A percentile compares a stretch with the other conserved stretches of the same genome.
These are phyloP conservation scores for Chromobotia macracanthus DNA, from an alignment of 2,797 vertebrate species.

Conservation along the genomic window DNA sequence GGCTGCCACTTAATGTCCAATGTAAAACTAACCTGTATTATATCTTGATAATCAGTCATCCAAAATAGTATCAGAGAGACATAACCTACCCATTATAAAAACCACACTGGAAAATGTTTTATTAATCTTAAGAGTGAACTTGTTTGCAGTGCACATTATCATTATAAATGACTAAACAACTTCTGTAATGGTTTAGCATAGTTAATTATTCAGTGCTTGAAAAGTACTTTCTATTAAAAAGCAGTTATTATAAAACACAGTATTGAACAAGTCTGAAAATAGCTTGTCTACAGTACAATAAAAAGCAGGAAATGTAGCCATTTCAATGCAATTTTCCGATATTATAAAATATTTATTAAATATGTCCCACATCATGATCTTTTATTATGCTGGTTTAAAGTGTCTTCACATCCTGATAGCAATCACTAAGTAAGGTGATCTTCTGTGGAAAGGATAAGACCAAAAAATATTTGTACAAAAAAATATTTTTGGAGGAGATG, in stretches of 20 bases:
- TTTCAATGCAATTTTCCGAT: no score
- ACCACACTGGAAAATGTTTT: neutral
- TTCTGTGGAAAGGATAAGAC: no score
- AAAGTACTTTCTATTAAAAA: slow-evolving; percentile 5
- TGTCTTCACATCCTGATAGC: no score
- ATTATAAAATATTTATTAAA: no score
- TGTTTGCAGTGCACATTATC: slow-evolving; percentile 4
- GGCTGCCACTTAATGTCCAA: no score
- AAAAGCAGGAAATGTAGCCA: no score
- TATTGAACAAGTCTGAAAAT: neutral
- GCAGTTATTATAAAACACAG: slow-evolving; percentile 6
- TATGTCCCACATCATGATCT: no score
- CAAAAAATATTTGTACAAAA: no score
- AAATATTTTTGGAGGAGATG: no score
- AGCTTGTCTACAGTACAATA: neutral
- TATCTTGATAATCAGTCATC: slow-evolving; percentile 3
- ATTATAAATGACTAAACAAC: slow-evolving; percentile 9
- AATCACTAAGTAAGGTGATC: no score
- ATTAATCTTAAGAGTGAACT: neutral
- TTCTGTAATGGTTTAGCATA: slow-evolving; percentile 16
- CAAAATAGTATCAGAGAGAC: slow-evolving; percentile 2
- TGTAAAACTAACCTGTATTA: neutral
- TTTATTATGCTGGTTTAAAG: no score
- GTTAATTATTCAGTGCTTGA: slow-evolving; percentile 16
- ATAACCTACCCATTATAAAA: neutral